Evolutionary conservation across 2,888 invertebrate genomes (phyloP), one percentile per base, ranked within the genome.

Genomic region (Clistopyga incitator): DNA sequence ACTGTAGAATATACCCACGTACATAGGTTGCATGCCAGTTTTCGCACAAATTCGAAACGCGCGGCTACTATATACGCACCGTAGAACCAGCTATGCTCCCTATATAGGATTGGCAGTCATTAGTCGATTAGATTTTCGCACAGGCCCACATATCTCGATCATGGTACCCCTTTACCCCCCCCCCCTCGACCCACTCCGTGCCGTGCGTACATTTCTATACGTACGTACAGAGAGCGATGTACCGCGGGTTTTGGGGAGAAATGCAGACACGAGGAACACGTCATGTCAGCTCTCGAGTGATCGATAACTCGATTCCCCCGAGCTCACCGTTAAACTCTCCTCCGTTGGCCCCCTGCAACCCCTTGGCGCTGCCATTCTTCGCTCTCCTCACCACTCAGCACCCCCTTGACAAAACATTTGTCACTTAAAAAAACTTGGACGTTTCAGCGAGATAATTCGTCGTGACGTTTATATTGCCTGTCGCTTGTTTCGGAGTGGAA

Each of bases 101-200:
- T 47, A 50, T 76, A 78, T 70, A 85, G 86, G 86, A 87, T 87
- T 87, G 85, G 86, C 89, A 89, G 90, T 90, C 90, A 90, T 90
- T 90, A 90, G 89, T 87, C 88, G 90, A 90, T 90, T 90, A 90
- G 89, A 90, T 89, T 90, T 88, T 84, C 87, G 84, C 78, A 70
- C 83, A 81, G 87, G 81, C 81, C 88, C 87, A 89, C 89, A 86
- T 85, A 87, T 90, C 89, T 88, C 88, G 88, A 86, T 86, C 86
- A 86, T 85, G 87, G 87, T 87, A 64, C 34, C 20, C 56, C 42
- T 59, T 38, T 38, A 23, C 8, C 8, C 34, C 34, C 6, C 34
- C 34, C 34, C 34, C 34, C 6, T 8, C 18, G n/a, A 59, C 29
- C 59, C 10, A 45, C 74, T 61, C 38, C 56, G 54, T 25, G 42